A percentile compares a stretch with the other conserved stretches of the same genome.
phyloP scores from a whole-genome alignment of 2,113 vertebrate species.

The Peromyscus californicus region DNA sequence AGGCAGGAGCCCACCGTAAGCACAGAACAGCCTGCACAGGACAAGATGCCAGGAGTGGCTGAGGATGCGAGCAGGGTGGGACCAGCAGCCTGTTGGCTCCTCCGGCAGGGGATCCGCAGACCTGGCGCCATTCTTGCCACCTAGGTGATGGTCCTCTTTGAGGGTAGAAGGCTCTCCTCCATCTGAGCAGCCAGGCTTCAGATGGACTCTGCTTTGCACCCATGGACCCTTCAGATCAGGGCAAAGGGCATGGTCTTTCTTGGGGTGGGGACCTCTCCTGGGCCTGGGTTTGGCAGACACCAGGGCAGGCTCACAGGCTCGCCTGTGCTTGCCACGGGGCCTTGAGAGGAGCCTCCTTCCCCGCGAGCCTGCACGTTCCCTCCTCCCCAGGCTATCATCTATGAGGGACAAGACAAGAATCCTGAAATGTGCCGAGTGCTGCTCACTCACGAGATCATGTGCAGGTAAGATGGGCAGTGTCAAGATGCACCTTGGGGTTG shows the following conservation, averaged over 20 bases:
- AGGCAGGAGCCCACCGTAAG: neutral
- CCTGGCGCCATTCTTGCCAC: neutral
- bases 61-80: neutral
- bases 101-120: neutral
- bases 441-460: conserved; percentile 97
- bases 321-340: neutral
- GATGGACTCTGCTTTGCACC: neutral
- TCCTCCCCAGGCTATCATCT: conserved; percentile 92
- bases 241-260: neutral
- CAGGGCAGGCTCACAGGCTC: neutral
- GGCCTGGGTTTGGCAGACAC: neutral
- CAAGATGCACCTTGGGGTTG: neutral
- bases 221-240: neutral
- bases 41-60: no score
- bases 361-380: neutral
- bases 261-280: neutral
- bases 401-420: conserved; percentile 98
- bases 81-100: neutral
- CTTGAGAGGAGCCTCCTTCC: neutral
- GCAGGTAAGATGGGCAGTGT: conserved; percentile 89
- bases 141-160: neutral
- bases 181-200: neutral
- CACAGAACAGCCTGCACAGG: neutral
- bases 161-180: neutral
- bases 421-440: conserved; percentile 98